Conservation (phyloP, 2,797 vertebrate genomes). For the Gallinago stenura region DNA sequence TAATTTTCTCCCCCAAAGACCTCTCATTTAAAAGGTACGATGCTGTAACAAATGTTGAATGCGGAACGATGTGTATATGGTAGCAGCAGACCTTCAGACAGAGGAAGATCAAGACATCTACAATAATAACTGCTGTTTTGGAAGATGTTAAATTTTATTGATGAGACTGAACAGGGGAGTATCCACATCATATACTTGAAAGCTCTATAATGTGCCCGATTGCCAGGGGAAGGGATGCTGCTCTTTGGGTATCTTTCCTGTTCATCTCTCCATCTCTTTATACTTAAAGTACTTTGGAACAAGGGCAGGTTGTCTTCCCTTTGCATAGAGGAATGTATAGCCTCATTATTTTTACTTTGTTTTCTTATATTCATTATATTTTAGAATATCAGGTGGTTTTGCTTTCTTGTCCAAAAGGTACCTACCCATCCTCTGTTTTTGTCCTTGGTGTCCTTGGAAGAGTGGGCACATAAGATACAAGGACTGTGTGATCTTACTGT, state of each 20-base stretch:
- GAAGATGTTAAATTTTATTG: background rate
- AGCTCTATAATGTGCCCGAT: background rate
- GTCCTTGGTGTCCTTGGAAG: background rate
- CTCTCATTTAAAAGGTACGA: constrained; percentile 32
- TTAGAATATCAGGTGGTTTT: background rate
- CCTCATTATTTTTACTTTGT: background rate
- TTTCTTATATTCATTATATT: background rate
- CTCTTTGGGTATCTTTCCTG: background rate
- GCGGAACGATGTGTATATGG: background rate
- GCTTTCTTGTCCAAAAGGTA: background rate
- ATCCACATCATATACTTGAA: background rate
- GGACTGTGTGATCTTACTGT: background rate
- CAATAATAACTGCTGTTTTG: background rate
- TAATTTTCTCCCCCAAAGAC: constrained; percentile 68
- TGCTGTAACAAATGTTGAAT: constrained; percentile 6
- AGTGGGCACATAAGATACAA: background rate
- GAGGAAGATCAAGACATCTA: background rate
- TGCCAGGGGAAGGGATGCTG: background rate
- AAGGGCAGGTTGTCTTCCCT: background rate
- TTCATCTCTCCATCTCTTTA: background rate
- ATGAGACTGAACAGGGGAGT: fast-evolving
- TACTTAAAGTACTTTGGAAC: background rate
- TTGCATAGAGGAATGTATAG: background rate
- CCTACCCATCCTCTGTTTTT: background rate
- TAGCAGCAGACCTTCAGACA: background rate